A percentile compares a stretch with the other conserved stretches of the same genome.
Evolutionary conservation across 2,113 vertebrate genomes (phyloP).

Genomic region (Ceyx margarethae): DNA sequence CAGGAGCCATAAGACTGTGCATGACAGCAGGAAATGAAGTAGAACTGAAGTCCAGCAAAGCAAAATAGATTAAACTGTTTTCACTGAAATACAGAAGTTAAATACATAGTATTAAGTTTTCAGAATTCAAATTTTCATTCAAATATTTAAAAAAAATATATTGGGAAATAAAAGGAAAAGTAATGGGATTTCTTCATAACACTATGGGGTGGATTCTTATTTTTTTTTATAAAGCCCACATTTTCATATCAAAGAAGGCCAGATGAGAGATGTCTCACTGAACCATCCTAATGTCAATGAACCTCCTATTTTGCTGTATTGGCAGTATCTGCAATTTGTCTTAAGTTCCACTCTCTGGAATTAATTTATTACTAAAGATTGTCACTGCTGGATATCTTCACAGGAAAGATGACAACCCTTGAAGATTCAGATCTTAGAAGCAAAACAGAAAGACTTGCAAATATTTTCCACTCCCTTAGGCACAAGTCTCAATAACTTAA

Average conservation of each 20-base stretch:
- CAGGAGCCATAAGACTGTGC: not conserved
- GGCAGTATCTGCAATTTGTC: not conserved
- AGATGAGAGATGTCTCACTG: not conserved
- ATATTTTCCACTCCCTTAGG: not conserved
- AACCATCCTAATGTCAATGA: not conserved
- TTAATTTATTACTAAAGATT: not conserved
- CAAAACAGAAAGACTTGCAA: not conserved
- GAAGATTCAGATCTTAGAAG: not conserved
- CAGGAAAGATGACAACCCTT: not conserved
- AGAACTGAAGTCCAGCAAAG: not conserved
- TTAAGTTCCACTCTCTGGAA: not conserved
- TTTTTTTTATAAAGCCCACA: not conserved
- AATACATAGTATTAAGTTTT: not conserved
- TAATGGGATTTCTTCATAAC: not conserved
- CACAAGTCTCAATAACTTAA: not conserved
- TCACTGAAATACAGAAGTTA: not conserved
- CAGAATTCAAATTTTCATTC: not conserved
- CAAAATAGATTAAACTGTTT: not conserved
- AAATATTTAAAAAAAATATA: not conserved
- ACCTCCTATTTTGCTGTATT: not conserved
- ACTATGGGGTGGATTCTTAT: not conserved
- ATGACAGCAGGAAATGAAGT: not conserved
- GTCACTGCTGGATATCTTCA: not conserved
- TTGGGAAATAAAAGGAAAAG: not conserved
- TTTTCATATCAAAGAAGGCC: not conserved